These are phyloP conservation scores for Cynopterus brachyotis DNA, from an alignment of 2,113 vertebrate species.

Conservation along the genomic window DNA sequence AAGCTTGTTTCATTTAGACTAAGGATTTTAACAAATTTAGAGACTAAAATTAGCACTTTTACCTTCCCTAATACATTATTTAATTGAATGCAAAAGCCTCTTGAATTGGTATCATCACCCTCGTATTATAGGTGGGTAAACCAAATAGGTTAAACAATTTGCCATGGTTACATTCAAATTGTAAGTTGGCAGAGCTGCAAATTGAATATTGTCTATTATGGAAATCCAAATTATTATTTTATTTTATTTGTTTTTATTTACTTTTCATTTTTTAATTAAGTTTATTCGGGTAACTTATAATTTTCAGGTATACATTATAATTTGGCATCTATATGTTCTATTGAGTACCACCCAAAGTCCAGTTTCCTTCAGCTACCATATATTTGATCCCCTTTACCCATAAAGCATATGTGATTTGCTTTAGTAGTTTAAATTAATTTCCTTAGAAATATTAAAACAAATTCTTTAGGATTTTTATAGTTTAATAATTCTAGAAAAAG, in stretches of 20 bases:
- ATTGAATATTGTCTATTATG: neutral
- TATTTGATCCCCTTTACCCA: no score
- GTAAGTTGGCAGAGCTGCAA: neutral
- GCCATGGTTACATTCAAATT: neutral
- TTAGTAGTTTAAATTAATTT: neutral
- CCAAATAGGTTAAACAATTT: neutral
- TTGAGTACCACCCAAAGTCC: no score
- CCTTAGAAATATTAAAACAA: neutral
- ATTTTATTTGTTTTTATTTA: no score
- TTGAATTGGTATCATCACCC: neutral
- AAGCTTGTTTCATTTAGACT: neutral
- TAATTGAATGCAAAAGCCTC: neutral
- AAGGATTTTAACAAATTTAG: neutral
- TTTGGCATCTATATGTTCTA: no score
- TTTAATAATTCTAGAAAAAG: neutral
- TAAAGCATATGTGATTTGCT: neutral
- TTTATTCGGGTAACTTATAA: no score
- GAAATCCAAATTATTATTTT: neutral
- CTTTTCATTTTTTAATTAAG: no score
- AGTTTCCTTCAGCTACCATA: no score
- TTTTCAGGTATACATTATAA: no score
- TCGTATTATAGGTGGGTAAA: neutral
- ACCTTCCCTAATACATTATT: neutral
- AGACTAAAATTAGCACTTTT: neutral
- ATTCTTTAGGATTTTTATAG: neutral